These are phyloP conservation scores for Menura novaehollandiae DNA, from an alignment of 2,113 vertebrate genomes.

Conservation along the genomic window DNA sequence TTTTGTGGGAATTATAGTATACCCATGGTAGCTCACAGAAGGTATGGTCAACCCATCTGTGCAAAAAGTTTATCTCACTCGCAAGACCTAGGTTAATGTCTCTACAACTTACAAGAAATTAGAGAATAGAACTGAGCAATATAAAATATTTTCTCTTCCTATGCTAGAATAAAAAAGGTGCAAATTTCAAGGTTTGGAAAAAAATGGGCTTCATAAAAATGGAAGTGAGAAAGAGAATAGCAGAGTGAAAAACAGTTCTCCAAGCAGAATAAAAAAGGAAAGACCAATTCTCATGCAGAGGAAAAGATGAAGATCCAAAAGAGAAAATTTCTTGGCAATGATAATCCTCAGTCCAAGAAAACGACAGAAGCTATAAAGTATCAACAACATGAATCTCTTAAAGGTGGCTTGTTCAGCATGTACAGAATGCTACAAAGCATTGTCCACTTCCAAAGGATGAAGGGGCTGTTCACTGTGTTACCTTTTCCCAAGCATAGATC, in stretches of 20 bases:
- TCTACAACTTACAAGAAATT: background rate
- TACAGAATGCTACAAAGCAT: background rate
- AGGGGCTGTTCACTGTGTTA: background rate
- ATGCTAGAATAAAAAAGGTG: background rate
- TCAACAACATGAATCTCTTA: background rate
- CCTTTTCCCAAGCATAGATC: background rate
- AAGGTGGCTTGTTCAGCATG: background rate
- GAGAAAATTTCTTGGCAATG: background rate
- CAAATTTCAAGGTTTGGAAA: background rate
- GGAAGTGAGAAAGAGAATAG: background rate
- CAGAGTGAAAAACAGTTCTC: background rate
- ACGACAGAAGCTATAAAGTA: background rate
- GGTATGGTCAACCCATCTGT: background rate
- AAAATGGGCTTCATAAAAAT: background rate
- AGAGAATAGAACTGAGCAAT: background rate
- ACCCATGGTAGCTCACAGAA: background rate
- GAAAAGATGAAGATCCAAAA: background rate
- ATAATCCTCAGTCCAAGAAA: background rate
- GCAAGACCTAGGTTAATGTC: background rate
- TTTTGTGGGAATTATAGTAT: background rate
- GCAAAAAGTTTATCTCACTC: background rate
- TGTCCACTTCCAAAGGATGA: background rate
- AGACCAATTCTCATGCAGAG: background rate
- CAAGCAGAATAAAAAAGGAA: background rate
- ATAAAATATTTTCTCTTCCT: background rate